Evolutionary conservation across 2,113 vertebrate species (phyloP).

Genomic region (Beaufortia kweichowensis): DNA sequence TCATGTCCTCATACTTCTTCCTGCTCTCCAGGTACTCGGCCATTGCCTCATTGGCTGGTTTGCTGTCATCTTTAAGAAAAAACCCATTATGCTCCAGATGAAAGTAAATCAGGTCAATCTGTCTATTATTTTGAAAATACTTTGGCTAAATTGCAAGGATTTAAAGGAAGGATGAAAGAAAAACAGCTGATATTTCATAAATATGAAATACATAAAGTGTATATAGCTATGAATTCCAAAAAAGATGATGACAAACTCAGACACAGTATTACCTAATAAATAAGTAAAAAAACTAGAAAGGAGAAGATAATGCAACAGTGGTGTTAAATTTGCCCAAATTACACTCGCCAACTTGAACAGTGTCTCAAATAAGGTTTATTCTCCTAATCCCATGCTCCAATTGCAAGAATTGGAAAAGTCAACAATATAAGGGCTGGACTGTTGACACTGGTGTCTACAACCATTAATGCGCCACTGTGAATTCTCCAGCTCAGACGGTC

Average conservation of each 20-base stretch:
- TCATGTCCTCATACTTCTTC: constrained; percentile 86
- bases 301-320: not conserved
- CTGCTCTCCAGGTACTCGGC: constrained; percentile 89
- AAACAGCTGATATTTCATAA: constrained; percentile 26
- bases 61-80: constrained; percentile 70
- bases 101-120: not conserved
- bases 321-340: not conserved
- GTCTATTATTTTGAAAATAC: not conserved
- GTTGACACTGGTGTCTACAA: constrained; percentile 57
- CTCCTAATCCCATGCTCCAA: not conserved
- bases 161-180: constrained; percentile 29
- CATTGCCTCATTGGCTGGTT: constrained; percentile 78
- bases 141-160: constrained; percentile 9
- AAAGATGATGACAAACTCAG: too few relatives aligned
- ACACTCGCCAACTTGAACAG: not conserved
- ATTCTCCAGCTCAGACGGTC: constrained; percentile 55
- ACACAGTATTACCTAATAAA: too few relatives aligned
- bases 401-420: constrained; percentile 28
- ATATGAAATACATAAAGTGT: constrained; percentile 36
- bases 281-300: constrained; percentile 25
- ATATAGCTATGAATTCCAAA: constrained; percentile 16
- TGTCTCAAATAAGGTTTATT: constrained; percentile 11
- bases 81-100: not conserved
- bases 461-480: constrained; percentile 59
- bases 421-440: constrained; percentile 35